Evolutionary conservation across 2,113 vertebrate genomes (phyloP).

Genomic region (Solea solea): DNA sequence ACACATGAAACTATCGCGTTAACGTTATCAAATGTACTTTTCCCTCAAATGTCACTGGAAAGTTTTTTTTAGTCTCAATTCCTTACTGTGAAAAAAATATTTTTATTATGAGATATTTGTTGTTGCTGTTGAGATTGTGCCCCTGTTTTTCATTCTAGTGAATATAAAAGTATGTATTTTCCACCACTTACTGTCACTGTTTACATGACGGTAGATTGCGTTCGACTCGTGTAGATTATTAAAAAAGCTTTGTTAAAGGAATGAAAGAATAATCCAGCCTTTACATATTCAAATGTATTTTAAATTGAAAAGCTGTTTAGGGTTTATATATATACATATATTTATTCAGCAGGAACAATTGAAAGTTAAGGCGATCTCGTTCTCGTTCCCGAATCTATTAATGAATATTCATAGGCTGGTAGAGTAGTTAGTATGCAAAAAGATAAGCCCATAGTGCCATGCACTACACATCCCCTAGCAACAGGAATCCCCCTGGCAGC

Average conservation of each 20-base stretch:
- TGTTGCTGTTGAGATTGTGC: no score
- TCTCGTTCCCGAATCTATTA: conserved; percentile 29
- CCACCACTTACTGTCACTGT: conserved; percentile 10
- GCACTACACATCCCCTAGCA: conserved; percentile 58
- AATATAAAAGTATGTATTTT: conserved; percentile 10
- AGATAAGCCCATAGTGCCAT: conserved; percentile 46
- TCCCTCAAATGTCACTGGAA: no score
- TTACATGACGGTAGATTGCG: conserved; percentile 10
- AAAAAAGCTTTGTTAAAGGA: conserved; percentile 37
- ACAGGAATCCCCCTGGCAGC: conserved; percentile 57
- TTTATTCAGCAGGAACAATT: conserved; percentile 12
- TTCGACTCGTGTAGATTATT: conserved; percentile 28
- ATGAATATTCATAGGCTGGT: conserved; percentile 55
- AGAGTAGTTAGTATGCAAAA: conserved; percentile 50
- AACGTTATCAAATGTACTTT: no score
- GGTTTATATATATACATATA: background rate
- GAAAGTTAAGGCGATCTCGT: conserved; percentile 18
- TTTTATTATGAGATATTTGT: background rate
- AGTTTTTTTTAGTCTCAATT: no score
- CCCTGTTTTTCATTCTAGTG: background rate
- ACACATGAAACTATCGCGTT: no score
- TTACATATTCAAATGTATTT: background rate
- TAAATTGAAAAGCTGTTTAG: background rate
- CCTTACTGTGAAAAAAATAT: background rate
- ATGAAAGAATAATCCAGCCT: background rate